Percentiles rank a stretch among this genome's conserved stretches.
Conservation (phyloP, 2,797 vertebrate species). For the Labeo calbasu region DNA sequence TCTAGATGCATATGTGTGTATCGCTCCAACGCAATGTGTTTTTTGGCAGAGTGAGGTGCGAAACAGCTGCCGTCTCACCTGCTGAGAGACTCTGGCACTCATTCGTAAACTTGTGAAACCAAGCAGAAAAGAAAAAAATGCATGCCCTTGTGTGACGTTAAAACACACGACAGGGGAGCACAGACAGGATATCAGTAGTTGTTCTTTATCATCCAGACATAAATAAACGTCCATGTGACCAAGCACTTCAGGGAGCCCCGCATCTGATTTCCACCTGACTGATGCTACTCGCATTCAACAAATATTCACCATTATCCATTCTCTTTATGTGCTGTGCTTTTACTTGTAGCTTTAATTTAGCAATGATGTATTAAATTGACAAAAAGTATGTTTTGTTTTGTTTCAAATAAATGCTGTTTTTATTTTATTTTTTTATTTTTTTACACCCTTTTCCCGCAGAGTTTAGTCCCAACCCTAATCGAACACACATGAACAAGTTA, state of each 20-base stretch:
- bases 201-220: conserved; percentile 14
- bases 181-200: conserved; percentile 15
- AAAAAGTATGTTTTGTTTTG: not conserved
- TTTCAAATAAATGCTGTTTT: not conserved
- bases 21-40: not conserved
- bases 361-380: not conserved
- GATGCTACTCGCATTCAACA: not conserved
- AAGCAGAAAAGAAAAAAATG: conserved; percentile 24
- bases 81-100: conserved; percentile 40
- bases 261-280: conserved; percentile 1
- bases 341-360: not conserved
- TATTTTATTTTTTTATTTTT: too few species aligned
- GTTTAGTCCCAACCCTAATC: too few species aligned
- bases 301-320: not conserved
- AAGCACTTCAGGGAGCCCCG: not conserved
- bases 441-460: too few species aligned
- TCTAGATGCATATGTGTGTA: not conserved
- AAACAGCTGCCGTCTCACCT: conserved; percentile 45
- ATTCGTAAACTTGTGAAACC: conserved; percentile 29
- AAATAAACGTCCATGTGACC: conserved; percentile 8
- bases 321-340: not conserved
- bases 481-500: too few species aligned
- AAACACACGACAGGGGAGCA: conserved; percentile 29
- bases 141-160: conserved; percentile 10
- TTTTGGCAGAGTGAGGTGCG: conserved; percentile 28